Evolutionary conservation across 2,113 vertebrate species (phyloP).

Genomic region (Syrrhaptes paradoxus): DNA sequence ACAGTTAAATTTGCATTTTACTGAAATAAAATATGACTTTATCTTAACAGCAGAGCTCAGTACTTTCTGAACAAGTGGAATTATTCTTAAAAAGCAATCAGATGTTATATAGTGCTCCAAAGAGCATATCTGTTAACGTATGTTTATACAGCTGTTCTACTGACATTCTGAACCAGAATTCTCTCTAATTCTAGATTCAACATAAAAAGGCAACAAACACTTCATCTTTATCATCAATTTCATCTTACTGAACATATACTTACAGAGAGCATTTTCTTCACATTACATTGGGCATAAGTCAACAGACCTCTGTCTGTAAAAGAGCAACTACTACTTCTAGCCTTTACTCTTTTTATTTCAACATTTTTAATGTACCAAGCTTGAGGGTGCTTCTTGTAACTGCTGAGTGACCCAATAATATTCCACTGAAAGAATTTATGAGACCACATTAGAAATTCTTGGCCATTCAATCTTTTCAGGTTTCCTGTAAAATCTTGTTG

Average conservation of each 20-base stretch:
- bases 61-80: not conserved
- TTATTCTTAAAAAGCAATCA: not conserved
- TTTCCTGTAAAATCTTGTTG: constrained; percentile 22
- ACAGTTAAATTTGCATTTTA: not conserved
- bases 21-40: not conserved
- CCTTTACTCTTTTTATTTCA: not conserved
- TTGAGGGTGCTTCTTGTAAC: not conserved
- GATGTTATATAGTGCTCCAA: not conserved
- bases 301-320: not conserved
- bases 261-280: not conserved
- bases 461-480: not conserved
- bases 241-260: not conserved
- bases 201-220: not conserved
- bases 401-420: not conserved
- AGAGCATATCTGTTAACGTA: not conserved
- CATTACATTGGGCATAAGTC: not conserved
- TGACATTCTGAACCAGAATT: not conserved
- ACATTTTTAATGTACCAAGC: not conserved
- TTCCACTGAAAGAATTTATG: not conserved
- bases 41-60: not conserved
- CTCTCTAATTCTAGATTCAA: constrained; percentile 1
- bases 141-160: constrained; percentile 4
- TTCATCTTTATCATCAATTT: not conserved
- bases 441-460: constrained; percentile 1
- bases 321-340: not conserved